Percentiles rank a stretch among this genome's conserved stretches.
Conservation (phyloP, 2,888 invertebrate species). For the Agonopterix heracliana region DNA sequence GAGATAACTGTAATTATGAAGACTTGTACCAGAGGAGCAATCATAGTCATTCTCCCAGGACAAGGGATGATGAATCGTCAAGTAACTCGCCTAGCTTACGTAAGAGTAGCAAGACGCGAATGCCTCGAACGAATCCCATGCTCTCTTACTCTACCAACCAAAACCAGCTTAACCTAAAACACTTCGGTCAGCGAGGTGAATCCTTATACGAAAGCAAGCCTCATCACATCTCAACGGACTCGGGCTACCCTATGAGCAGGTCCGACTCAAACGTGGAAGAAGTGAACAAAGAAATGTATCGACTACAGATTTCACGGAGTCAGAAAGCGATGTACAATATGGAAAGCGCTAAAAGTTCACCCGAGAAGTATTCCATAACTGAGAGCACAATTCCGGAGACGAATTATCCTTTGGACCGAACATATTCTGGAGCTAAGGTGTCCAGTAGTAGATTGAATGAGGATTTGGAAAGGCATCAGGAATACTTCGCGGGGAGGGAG, state of each 20-base stretch:
- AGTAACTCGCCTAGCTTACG: constrained; percentile 69
- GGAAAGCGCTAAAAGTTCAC: constrained; percentile 60
- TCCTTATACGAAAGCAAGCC: constrained; percentile 66
- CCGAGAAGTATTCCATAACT: constrained; percentile 54
- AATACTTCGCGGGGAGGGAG: constrained; percentile 50
- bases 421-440: constrained; percentile 65
- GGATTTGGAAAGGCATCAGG: constrained; percentile 62
- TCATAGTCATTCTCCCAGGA: constrained; percentile 58
- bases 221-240: constrained; percentile 64
- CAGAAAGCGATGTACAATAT: constrained; percentile 69
- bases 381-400: constrained; percentile 59
- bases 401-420: constrained; percentile 65
- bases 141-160: constrained; percentile 71
- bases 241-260: constrained; percentile 65
- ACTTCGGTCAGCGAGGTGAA: constrained; percentile 68
- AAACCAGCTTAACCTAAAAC: constrained; percentile 63
- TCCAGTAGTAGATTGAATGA: constrained; percentile 66
- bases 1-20: constrained; percentile 68
- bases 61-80: constrained; percentile 63
- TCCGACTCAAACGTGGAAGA: constrained; percentile 72
- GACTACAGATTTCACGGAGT: constrained; percentile 68
- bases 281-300: constrained; percentile 72
- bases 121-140: constrained; percentile 78
- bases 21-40: constrained; percentile 62
- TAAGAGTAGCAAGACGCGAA: constrained; percentile 71